phyloP scores from a whole-genome alignment of 2,888 invertebrate species.

The Sminthurides aquaticus region DNA sequence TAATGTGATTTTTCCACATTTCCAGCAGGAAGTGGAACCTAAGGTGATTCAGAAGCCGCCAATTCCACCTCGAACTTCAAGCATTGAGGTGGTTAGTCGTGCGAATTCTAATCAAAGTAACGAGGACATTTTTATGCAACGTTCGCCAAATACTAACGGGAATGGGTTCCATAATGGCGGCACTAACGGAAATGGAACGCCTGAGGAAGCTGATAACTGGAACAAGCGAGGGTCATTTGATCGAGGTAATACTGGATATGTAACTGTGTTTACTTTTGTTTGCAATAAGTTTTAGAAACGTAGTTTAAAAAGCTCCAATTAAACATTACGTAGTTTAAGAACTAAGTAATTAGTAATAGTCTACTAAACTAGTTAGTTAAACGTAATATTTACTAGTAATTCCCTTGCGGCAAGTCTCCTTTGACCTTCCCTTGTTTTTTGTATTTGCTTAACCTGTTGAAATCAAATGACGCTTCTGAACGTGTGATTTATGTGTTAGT shows the following conservation, averaged over 20 bases:
- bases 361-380: too few relatives aligned
- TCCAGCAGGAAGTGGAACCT: slow-evolving; percentile 19
- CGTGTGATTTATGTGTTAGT: too few relatives aligned
- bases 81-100: slow-evolving; percentile 24
- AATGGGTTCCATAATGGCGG: slow-evolving; percentile 19
- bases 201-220: slow-evolving; percentile 19
- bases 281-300: neutral
- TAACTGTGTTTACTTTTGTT: slow-evolving; percentile 15
- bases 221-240: slow-evolving; percentile 23
- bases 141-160: slow-evolving; percentile 22
- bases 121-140: slow-evolving; percentile 14
- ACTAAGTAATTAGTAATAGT: too few relatives aligned
- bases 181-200: slow-evolving; percentile 20
- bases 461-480: too few relatives aligned
- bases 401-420: too few relatives aligned
- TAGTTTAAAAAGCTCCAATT: slow-evolving; percentile 5
- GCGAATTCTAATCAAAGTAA: slow-evolving; percentile 18
- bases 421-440: too few relatives aligned
- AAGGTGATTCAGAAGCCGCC: slow-evolving; percentile 32
- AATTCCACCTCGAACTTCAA: slow-evolving; percentile 36
- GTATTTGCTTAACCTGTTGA: too few relatives aligned
- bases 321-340: too few relatives aligned
- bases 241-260: too few relatives aligned
- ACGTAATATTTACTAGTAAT: too few relatives aligned
- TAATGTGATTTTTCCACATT: neutral